phyloP scores from a whole-genome alignment of 2,113 vertebrate genomes.

The Chinchilla lanigera region DNA sequence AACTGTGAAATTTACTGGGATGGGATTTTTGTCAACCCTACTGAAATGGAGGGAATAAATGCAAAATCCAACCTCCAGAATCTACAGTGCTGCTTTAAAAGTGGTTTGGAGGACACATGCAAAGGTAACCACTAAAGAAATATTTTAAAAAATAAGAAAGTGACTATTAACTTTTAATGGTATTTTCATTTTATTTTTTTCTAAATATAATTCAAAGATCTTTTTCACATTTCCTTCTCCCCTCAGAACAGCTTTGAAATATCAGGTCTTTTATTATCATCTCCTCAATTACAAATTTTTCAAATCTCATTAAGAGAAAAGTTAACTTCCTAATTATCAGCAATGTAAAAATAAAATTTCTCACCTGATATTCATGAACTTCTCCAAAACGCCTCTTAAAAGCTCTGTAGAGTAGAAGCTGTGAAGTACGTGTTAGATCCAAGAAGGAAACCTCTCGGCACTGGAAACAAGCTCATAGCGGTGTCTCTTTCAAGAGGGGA shows the following conservation, averaged over 20 bases:
- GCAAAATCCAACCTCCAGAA: background rate
- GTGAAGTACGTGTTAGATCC: background rate
- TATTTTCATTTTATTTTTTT: slow-evolving; percentile 29
- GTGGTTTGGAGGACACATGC: background rate
- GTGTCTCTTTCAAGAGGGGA: slow-evolving; percentile 26
- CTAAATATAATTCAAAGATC: slow-evolving; percentile 14
- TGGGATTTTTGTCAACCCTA: background rate
- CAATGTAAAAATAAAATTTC: slow-evolving; percentile 56
- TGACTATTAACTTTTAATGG: background rate
- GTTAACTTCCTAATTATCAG: slow-evolving; percentile 25
- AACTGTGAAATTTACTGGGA: background rate
- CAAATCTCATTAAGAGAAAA: slow-evolving; percentile 21
- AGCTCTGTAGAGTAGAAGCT: background rate
- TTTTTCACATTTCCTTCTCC: background rate
- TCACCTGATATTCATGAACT: slow-evolving; percentile 66
- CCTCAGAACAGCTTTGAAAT: slow-evolving; percentile 18
- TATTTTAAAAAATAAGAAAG: background rate
- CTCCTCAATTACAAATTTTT: background rate
- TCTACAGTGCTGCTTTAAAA: background rate
- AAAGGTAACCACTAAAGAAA: slow-evolving; percentile 38
- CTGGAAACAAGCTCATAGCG: background rate
- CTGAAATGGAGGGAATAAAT: background rate
- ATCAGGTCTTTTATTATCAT: background rate
- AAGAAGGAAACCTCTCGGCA: background rate
- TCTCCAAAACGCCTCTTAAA: background rate